Evolutionary conservation across 2,888 invertebrate species (phyloP).

Genomic region (Xestia xanthographa): DNA sequence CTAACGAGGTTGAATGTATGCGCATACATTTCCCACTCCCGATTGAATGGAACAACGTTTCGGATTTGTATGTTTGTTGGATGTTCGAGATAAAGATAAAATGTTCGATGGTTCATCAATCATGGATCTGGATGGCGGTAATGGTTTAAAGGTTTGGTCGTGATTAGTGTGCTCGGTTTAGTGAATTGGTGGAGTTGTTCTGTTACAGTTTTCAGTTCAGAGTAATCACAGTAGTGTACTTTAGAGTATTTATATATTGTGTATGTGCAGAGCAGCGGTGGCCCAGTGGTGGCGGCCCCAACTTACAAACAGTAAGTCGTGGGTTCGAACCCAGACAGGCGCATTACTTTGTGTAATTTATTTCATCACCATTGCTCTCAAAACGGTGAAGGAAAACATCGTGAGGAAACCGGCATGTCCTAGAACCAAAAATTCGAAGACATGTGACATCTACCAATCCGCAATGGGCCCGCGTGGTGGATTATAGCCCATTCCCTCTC

Average conservation of each 20-base stretch:
- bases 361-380: no score
- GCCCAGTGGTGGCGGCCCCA: no score
- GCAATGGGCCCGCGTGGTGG: no score
- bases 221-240: neutral
- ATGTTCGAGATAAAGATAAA: constrained; percentile 60
- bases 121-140: constrained; percentile 36
- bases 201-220: neutral
- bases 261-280: no score
- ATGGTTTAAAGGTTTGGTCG: constrained; percentile 23
- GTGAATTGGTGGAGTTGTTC: neutral
- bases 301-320: no score
- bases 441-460: no score
- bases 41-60: constrained; percentile 80
- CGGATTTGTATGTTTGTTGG: constrained; percentile 74
- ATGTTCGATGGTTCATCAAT: constrained; percentile 55
- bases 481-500: no score
- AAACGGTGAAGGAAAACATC: no score
- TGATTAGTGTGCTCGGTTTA: constrained; percentile 19
- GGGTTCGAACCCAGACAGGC: no score
- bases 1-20: constrained; percentile 86
- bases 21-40: constrained; percentile 84
- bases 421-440: no score
- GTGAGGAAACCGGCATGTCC: no score
- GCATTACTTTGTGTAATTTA: no score
- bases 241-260: neutral